Conservation (phyloP, 2,888 invertebrate genomes). For the Odontomyia ornata region DNA sequence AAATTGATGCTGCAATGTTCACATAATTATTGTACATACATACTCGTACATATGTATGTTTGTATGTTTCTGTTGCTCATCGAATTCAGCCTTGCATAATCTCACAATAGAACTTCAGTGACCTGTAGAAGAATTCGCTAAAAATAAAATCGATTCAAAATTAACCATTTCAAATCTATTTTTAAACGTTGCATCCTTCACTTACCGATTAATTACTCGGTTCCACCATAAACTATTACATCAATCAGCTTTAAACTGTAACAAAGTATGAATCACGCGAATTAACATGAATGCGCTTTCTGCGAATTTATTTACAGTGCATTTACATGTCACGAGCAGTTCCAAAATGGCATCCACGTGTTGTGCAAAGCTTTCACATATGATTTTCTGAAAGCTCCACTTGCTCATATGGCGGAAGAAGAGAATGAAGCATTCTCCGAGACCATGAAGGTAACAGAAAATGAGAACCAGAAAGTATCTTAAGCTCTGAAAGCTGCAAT, state of each 20-base stretch:
- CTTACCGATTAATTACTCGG: neutral
- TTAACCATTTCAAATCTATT: too few relatives aligned
- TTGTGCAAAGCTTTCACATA: neutral
- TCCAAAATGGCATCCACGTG: constrained; percentile 1
- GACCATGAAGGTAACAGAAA: neutral
- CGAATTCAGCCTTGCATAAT: too few relatives aligned
- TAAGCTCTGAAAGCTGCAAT: neutral
- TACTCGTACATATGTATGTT: too few relatives aligned
- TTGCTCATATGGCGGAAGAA: too few relatives aligned
- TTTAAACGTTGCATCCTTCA: neutral
- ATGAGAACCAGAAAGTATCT: neutral
- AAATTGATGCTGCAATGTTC: too few relatives aligned
- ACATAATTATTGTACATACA: too few relatives aligned
- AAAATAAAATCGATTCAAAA: too few relatives aligned
- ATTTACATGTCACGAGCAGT: neutral
- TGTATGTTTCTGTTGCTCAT: too few relatives aligned
- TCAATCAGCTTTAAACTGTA: neutral
- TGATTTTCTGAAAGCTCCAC: too few relatives aligned
- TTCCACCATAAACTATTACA: neutral
- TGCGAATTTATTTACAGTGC: constrained; percentile 2
- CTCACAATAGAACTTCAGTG: too few relatives aligned
- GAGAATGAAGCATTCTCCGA: neutral
- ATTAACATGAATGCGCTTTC: neutral
- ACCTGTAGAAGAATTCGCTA: too few relatives aligned
- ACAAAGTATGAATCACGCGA: constrained; percentile 13